Conservation (phyloP, 1,140 invertebrate species). For the Drosophila ambigua region DNA sequence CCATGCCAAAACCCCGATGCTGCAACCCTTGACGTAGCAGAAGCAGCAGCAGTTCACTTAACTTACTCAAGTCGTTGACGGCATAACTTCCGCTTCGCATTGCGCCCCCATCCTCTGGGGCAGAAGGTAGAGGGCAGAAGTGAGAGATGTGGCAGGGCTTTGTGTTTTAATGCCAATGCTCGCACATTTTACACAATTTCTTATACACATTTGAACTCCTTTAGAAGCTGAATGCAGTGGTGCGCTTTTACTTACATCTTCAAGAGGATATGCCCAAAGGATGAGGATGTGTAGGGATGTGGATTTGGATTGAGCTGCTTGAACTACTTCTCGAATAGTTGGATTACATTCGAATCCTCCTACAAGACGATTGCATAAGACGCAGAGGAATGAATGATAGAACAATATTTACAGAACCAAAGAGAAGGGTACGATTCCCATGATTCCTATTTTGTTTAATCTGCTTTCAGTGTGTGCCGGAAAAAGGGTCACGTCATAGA, state of each 20-base stretch:
- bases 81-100: conserved; percentile 71
- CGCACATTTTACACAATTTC: conserved; percentile 67
- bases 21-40: background rate
- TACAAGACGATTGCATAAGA: conserved; percentile 17
- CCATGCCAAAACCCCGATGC: conserved; percentile 19
- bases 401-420: conserved; percentile 34
- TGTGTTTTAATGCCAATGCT: conserved; percentile 76
- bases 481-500: too few relatives aligned
- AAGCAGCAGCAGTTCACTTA: conserved; percentile 72
- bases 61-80: conserved; percentile 80
- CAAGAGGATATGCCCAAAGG: background rate
- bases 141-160: conserved; percentile 30
- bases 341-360: conserved; percentile 23
- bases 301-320: conserved; percentile 20
- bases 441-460: conserved; percentile 19
- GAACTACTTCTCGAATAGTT: conserved; percentile 24
- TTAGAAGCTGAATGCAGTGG: conserved; percentile 47
- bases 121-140: background rate
- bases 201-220: conserved; percentile 51
- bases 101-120: background rate
- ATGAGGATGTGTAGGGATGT: conserved; percentile 1
- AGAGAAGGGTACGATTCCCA: background rate
- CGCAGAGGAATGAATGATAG: conserved; percentile 35
- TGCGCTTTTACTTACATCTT: conserved; percentile 50
- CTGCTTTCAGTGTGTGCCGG: background rate